Evolutionary conservation across 2,888 invertebrate genomes (phyloP).

Genomic region (Agriopis aurantiaria): DNA sequence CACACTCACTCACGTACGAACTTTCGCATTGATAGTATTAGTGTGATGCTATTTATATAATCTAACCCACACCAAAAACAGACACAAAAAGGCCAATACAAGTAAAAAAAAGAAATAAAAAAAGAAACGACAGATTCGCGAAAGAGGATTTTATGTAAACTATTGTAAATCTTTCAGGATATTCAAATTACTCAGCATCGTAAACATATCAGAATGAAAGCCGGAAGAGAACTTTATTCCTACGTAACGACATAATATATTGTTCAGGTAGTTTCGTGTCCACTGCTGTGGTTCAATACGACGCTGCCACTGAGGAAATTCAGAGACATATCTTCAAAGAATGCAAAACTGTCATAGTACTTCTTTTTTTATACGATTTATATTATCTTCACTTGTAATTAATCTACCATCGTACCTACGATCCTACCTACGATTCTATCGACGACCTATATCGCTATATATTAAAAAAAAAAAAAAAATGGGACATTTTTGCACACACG

Average conservation of each 20-base stretch:
- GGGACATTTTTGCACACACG: too few relatives aligned
- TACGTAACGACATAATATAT: constrained; percentile 47
- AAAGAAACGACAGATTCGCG: constrained; percentile 7
- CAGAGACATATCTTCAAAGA: background rate
- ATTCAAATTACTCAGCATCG: constrained; percentile 44
- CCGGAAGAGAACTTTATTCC: constrained; percentile 45
- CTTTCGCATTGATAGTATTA: too few relatives aligned
- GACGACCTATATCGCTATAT: too few relatives aligned
- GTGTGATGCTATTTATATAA: background rate
- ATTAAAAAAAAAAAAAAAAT: too few relatives aligned
- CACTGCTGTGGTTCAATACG: constrained; percentile 11
- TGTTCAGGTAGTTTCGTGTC: constrained; percentile 42
- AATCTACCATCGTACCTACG: too few relatives aligned
- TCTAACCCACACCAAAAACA: constrained; percentile 13
- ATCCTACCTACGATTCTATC: too few relatives aligned
- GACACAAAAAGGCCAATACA: background rate
- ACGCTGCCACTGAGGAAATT: background rate
- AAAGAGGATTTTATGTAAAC: constrained; percentile 24
- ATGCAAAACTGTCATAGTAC: background rate
- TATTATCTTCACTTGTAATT: too few relatives aligned
- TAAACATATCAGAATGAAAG: constrained; percentile 49
- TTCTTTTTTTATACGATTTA: too few relatives aligned
- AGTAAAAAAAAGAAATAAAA: too few relatives aligned
- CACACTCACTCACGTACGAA: background rate
- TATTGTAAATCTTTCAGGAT: constrained; percentile 29